Conservation (phyloP, 2,888 invertebrate species). For the Rutpela maculata region DNA sequence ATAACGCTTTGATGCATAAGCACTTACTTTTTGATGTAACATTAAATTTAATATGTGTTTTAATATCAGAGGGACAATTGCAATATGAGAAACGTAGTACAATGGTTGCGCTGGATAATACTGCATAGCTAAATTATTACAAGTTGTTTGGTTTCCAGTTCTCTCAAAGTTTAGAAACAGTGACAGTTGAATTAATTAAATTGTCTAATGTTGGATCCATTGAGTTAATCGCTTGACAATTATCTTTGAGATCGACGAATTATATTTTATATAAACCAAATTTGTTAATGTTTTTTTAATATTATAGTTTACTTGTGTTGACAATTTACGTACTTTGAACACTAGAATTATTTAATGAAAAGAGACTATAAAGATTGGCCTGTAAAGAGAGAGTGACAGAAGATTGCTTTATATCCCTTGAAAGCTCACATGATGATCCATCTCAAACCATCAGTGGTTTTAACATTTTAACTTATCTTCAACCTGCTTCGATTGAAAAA, state of each 20-base stretch:
- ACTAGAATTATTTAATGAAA: too few species aligned
- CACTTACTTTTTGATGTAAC: neutral
- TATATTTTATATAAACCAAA: neutral
- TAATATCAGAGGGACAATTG: constrained; percentile 4
- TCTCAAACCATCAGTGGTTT: too few species aligned
- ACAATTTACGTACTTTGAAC: too few species aligned
- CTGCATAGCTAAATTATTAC: neutral
- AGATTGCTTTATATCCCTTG: too few species aligned
- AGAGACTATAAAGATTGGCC: too few species aligned
- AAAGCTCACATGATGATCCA: too few species aligned
- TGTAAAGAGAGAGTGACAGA: too few species aligned
- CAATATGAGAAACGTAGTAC: neutral
- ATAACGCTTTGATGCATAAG: constrained; percentile 3
- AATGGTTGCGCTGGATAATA: neutral
- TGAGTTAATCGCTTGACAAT: neutral
- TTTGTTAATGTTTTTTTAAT: too few species aligned
- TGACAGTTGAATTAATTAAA: constrained; percentile 3
- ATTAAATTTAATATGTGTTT: constrained; percentile 7
- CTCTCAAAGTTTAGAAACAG: neutral
- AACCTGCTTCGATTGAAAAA: too few species aligned
- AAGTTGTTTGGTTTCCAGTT: constrained; percentile 7
- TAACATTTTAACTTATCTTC: too few species aligned
- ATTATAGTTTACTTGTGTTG: too few species aligned
- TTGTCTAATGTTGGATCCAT: neutral
- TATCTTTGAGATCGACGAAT: neutral